A percentile compares a stretch with the other conserved stretches of the same genome.
phyloP scores from a whole-genome alignment of 1,140 invertebrate species.

The Olivierus martensii region DNA sequence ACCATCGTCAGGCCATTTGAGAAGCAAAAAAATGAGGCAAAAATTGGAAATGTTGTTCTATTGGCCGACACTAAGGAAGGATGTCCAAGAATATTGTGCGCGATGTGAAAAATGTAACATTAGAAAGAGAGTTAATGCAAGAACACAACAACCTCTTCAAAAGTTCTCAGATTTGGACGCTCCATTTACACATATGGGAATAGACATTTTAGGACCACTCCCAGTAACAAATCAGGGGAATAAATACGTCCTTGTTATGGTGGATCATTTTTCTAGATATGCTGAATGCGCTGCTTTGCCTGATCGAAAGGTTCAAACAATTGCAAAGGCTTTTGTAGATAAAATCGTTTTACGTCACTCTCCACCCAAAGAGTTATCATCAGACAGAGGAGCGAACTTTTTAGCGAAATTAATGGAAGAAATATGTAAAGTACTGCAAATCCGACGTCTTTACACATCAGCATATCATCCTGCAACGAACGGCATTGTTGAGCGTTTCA shows the following conservation, averaged over 20 bases:
- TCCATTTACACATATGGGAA: slow-evolving; percentile 19
- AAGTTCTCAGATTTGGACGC: not conserved
- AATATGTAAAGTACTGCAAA: slow-evolving; percentile 1
- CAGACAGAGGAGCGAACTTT: slow-evolving; percentile 3
- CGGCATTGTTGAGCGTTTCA: slow-evolving; percentile 20
- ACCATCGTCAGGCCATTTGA: no score
- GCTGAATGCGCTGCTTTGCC: slow-evolving; percentile 15
- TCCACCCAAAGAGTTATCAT: not conserved
- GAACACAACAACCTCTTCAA: no score
- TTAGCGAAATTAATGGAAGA: not conserved
- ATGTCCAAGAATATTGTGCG: no score
- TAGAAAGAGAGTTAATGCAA: no score
- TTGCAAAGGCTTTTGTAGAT: slow-evolving; percentile 16
- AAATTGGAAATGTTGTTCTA: no score
- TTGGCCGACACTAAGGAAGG: no score
- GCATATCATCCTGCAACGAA: slow-evolving; percentile 20
- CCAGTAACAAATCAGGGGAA: slow-evolving; percentile 15
- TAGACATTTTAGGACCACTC: slow-evolving; percentile 23
- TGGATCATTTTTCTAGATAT: slow-evolving; percentile 24
- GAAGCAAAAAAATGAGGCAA: no score
- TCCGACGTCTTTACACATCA: slow-evolving; percentile 16
- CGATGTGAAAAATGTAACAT: no score
- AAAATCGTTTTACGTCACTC: slow-evolving; percentile 1
- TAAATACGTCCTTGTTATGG: slow-evolving; percentile 20
- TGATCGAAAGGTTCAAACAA: slow-evolving; percentile 15